These are phyloP conservation scores for Vollenhovia emeryi DNA, from an alignment of 1,140 invertebrate genomes.

Conservation along the genomic window DNA sequence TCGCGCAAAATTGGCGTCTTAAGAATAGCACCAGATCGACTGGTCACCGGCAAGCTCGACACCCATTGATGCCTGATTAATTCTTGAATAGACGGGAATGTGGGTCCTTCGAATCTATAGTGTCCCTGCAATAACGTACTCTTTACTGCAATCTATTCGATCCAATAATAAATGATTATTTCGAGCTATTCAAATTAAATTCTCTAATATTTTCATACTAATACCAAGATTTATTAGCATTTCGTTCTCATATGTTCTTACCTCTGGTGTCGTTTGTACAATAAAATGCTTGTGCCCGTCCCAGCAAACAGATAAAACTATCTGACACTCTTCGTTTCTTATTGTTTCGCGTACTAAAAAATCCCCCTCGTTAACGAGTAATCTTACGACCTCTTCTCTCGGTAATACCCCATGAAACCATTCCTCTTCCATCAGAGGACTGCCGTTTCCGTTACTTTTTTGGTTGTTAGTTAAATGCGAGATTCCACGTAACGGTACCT, in stretches of 20 bases:
- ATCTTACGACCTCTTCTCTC: conserved; percentile 96
- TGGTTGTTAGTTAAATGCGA: conserved; percentile 79
- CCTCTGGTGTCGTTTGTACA: conserved; percentile 96
- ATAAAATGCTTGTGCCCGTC: conserved; percentile 98
- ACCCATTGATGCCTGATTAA: conserved; percentile 95
- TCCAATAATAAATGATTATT: not conserved
- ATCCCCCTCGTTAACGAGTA: conserved; percentile 95
- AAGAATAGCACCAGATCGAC: conserved; percentile 95
- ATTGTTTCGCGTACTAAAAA: conserved; percentile 97
- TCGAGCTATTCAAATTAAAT: not conserved
- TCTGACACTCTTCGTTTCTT: conserved; percentile 96
- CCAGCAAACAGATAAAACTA: conserved; percentile 98
- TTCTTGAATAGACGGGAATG: conserved; percentile 96
- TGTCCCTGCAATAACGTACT: conserved; percentile 89
- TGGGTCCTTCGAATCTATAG: conserved; percentile 96
- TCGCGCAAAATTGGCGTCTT: conserved; percentile 95
- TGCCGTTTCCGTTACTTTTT: conserved; percentile 78
- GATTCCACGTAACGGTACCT: conserved; percentile 79
- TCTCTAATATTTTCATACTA: not conserved
- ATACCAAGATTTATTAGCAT: not conserved
- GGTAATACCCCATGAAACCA: conserved; percentile 99
- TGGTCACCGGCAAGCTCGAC: conserved; percentile 94
- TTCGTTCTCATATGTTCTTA: conserved; percentile 78
- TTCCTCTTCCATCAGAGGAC: conserved; percentile 92
- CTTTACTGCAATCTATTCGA: not conserved